Evolutionary conservation across 2,797 vertebrate genomes (phyloP), one percentile per base, ranked within the genome.

Genomic region (Dermochelys coriacea): DNA sequence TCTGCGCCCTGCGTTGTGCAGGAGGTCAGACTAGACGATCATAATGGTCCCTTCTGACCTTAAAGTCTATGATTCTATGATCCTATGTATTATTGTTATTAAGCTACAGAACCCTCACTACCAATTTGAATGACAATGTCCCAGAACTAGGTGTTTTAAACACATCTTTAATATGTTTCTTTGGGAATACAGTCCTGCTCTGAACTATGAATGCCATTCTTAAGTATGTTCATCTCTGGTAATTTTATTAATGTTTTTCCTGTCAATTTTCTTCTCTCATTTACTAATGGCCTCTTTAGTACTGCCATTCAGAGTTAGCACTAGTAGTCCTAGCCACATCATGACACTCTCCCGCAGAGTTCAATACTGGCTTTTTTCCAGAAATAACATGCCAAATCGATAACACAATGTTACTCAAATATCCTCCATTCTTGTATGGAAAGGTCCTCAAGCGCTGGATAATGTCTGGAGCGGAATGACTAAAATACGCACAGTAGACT

Each of bases 401-500:
- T 1, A 52, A n/a, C 51, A 1, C 10, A 15, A 1, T 80, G 37
- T 57, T 81, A 82, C 6, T 91, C 71, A 91, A 11, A 50, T 18
- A 68, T 0, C 12, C n/a, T 59, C 41, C 68, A 19, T 51, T 80
- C 55, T 23, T 71, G 68, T 4, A 29, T 0, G 1, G 47, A 86
- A 54, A 89, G 34, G 59, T 61, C n/a, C 52, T 83, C 29, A 85
- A 75, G 77, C n/a, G 88, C 78, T 90, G 31, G 79, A 75, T 50
- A 52, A 37, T 47, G 71, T 41, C 54, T 88, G 34, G n/a, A 88
- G 74, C 2, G 55, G 47, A 23, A 5, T 23, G 83, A 12, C 4
- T 1, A 41, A 82, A 91, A 90, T 86, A 51, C 12, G 47, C 50
- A 80, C 34, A 45, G 45, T 37, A 88, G 47, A 8, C 41, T 84